phyloP scores from a whole-genome alignment of 2,888 invertebrate species.

The Cylloceria caligata region DNA sequence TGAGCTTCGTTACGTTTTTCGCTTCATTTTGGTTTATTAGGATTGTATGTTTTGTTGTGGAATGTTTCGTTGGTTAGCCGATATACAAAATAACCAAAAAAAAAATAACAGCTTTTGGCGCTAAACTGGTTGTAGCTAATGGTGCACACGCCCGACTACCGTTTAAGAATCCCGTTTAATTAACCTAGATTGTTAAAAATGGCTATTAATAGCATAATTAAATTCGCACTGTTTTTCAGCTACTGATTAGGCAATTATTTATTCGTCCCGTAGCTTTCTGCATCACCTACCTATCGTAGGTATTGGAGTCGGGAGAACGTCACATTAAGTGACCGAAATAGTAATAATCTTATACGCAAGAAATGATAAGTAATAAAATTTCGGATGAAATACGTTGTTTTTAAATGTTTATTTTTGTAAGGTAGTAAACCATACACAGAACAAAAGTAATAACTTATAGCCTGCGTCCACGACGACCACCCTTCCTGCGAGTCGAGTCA shows the following conservation, averaged over 20 bases:
- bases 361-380: conserved; percentile 8
- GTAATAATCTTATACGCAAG: background rate
- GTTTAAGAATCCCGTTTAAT: no score
- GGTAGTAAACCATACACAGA: conserved; percentile 67
- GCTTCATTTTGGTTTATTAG: no score
- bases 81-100: no score
- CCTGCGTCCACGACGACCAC: conserved; percentile 99
- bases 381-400: conserved; percentile 40
- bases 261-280: background rate
- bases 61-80: no score
- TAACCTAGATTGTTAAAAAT: no score
- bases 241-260: background rate
- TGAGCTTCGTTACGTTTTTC: no score
- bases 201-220: no score
- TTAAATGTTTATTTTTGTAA: conserved; percentile 63
- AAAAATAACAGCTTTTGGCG: no score
- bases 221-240: background rate
- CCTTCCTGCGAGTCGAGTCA: conserved; percentile 99
- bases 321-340: background rate
- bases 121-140: no score
- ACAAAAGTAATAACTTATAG: conserved; percentile 89
- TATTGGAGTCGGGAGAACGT: background rate
- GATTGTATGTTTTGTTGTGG: no score
- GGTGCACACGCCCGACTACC: no score
- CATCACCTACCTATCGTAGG: background rate